phyloP scores from a whole-genome alignment of 2,113 vertebrate genomes.

The Maccullochella peelii region DNA sequence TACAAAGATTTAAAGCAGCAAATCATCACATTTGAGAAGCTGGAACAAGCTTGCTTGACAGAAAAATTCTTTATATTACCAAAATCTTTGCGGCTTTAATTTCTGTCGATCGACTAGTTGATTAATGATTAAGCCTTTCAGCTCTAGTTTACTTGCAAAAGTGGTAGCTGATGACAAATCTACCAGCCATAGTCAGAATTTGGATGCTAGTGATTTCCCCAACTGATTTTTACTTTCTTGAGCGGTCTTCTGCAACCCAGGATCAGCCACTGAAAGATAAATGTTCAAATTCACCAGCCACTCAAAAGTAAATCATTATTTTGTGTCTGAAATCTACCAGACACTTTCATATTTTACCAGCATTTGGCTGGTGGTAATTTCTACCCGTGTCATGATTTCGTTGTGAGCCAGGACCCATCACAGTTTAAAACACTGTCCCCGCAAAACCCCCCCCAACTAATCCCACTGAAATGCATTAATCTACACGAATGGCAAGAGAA shows the following conservation, averaged over 20 bases:
- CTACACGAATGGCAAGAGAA: neutral
- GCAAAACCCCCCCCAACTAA: no score
- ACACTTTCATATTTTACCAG: no score
- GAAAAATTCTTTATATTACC: no score
- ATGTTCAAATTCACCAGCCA: no score
- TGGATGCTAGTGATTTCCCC: neutral
- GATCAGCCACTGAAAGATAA: no score
- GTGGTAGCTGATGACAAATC: neutral
- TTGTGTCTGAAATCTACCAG: no score
- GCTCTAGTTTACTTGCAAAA: no score
- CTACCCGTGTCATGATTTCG: neutral
- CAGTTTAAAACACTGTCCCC: neutral
- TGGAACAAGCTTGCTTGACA: no score
- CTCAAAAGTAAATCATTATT: no score
- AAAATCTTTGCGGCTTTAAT: neutral
- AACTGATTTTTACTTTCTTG: neutral
- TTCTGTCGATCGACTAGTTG: neutral
- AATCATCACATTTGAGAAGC: no score
- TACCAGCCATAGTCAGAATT: neutral
- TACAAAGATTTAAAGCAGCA: no score
- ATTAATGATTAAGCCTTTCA: neutral
- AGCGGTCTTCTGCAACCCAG: neutral
- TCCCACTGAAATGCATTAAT: neutral
- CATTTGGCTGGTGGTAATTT: no score
- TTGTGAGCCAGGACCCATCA: neutral